Evolutionary conservation across 1,140 invertebrate genomes (phyloP), one percentile per base, ranked within the genome.

Genomic region (Chlorops oryzae): DNA sequence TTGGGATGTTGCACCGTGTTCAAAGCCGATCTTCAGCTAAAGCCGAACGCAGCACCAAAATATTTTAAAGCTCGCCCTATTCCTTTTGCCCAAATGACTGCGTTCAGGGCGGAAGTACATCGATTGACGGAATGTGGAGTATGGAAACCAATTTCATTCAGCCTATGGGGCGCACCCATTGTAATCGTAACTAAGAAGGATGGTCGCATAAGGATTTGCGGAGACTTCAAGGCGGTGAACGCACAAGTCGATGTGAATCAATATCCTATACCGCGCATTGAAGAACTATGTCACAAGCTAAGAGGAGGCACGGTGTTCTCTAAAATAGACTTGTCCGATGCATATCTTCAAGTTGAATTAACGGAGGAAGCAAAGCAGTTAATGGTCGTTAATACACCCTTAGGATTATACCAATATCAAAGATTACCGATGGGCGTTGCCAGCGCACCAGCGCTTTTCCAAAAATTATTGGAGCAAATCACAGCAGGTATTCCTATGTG

Each of bases 201-300:
- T 52, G 70, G 69, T 7, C 56, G 50, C 3, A 51, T 66, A n/a
- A 21, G 75, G 21, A 56, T 77, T 27, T 76, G 74, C 59, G 66
- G 68, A 1, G 74, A 77, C 55, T 77, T 68, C 53, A 61, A 58
- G 46, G 68, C 63, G 3, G 57, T 71, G 13, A 68, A 72, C 54
- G 51, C 56, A 18, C 51, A 52, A 25, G 54, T 64, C 5, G 52
- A 63, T 41, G 59, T 65, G 28, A 61, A 65, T 52, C 59, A 56
- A 9, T 65, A 73, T 60, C 74, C 77, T 5, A 54, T 79, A 27
- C 48, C 51, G 77, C 78, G 0, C 59, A 59, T 10, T 71, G 77
- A 10, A 72, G 71, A 35, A n/a, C 25, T 13, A n/a, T 18, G n/a
- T 35, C 3, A 15, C 34, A 17, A 41, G 10, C 24, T 3, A 35